Conservation (phyloP, 53 echinoderm and acorn worm species). For the Temnopleurus reevesii region DNA sequence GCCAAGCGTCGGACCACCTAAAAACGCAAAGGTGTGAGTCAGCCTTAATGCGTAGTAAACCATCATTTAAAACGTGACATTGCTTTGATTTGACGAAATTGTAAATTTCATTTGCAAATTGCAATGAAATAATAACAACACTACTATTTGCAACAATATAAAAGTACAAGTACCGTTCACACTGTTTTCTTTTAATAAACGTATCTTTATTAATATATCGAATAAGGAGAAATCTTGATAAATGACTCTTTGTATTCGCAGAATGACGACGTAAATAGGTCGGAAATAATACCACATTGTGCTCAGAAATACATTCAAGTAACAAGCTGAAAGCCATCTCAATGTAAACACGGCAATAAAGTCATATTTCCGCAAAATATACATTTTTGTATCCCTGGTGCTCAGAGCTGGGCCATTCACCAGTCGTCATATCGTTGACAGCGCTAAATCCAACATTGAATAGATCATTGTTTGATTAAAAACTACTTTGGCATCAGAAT, state of each 20-base stretch:
- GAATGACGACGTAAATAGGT: neutral
- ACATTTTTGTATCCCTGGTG: neutral
- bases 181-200: no score
- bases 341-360: slow-evolving; percentile 19
- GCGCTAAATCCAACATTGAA: neutral
- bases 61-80: no score
- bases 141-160: no score
- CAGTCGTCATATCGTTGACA: neutral
- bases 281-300: neutral
- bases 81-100: no score
- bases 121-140: no score
- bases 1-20: no score
- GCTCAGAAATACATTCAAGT: neutral
- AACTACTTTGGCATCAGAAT: neutral
- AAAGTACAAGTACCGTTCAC: no score
- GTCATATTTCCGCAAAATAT: neutral
- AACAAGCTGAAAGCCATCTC: neutral
- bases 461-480: slow-evolving; percentile 11
- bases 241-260: neutral
- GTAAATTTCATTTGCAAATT: no score
- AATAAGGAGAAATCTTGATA: no score
- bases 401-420: neutral
- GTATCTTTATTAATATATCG: no score
- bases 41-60: no score
- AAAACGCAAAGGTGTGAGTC: no score